Evolutionary conservation across 1,140 invertebrate species (phyloP).

Genomic region (Scaptomyza montana): DNA sequence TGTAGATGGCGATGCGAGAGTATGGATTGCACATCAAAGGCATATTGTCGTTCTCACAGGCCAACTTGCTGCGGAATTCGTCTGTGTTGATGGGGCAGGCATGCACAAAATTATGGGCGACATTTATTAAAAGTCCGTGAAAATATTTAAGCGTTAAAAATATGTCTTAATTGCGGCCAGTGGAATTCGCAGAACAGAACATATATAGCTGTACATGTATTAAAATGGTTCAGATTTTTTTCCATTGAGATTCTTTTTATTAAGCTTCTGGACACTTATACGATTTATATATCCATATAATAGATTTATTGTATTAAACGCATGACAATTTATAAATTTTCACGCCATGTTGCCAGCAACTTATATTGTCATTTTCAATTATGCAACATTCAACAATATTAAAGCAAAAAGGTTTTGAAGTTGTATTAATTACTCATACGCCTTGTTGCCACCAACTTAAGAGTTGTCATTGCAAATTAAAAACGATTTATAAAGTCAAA

Average conservation of each 20-base stretch:
- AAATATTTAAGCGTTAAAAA: slow-evolving; percentile 22
- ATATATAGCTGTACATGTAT: background rate
- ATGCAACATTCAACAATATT: background rate
- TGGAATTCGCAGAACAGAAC: slow-evolving; percentile 22
- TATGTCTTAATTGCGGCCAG: slow-evolving; percentile 30
- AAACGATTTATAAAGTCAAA: slow-evolving; percentile 4
- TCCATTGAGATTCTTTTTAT: background rate
- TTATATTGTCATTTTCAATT: slow-evolving; percentile 6
- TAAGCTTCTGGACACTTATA: background rate
- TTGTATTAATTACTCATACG: slow-evolving; percentile 21
- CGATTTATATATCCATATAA: background rate
- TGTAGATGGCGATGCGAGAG: slow-evolving; percentile 94
- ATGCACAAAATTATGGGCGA: slow-evolving; percentile 16
- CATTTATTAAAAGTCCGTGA: slow-evolving; percentile 23
- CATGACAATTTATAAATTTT: background rate
- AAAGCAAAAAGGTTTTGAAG: background rate
- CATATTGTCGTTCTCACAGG: slow-evolving; percentile 94
- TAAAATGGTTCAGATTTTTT: background rate
- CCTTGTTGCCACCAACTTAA: slow-evolving; percentile 2
- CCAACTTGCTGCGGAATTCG: slow-evolving; percentile 94
- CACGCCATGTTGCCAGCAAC: background rate
- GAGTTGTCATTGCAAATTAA: slow-evolving; percentile 8
- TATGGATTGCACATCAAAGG: slow-evolving; percentile 92
- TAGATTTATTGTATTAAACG: background rate
- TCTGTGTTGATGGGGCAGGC: slow-evolving; percentile 85